Base-by-base conservation (phyloP, 2,797 vertebrate genomes). In the Corythornis leucogaster region DNA sequence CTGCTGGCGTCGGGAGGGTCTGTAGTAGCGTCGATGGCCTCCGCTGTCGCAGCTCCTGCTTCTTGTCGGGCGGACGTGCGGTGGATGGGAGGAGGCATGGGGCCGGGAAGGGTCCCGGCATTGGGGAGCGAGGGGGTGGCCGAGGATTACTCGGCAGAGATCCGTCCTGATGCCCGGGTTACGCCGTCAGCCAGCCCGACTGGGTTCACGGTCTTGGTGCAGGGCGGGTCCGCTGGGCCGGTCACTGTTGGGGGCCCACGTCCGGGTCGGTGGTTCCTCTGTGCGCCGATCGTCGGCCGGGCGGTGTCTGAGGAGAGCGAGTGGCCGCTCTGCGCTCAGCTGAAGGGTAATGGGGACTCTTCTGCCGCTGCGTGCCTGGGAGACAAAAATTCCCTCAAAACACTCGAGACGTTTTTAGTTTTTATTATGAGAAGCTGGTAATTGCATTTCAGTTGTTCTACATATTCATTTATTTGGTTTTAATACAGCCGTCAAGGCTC, bases 1-100 rank as follows among this genome's bases (percentile, higher is more conserved):
- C 28, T 22, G 48, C 31, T 4, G 46, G 40, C 19, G 6, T 3
- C 24, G 17, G 19, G 9, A 21, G 25, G 25, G 18, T 20, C 25
- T 5, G 31, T 18, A 8, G 35, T 5, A 7, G 53, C 7, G 3
- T 15, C 26, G 12, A 5, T 16, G 11, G 11, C 11, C 8, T 10
- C 2, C 15, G 5, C 5, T 3, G 1, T 3, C 2, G 11, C 8
- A 28, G 33, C 6, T 7, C 1, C 12, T 14, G 55, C 66, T 12
- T 5, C 68, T 24, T 15, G 5, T 1, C 6, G 31, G 54, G 84
- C 11, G 70, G 58, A 63, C 80, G 80, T 85, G 92, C 68, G 21
- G 40, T 9, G 42, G 25, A 1, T 2, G 46, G 25, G 26, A 5
- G 35, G 33, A 5, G 43, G 35, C 9, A 24, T 69, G 79, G 85